phyloP scores from a whole-genome alignment of 2,888 invertebrate genomes.

The Diadegma fenestrale region DNA sequence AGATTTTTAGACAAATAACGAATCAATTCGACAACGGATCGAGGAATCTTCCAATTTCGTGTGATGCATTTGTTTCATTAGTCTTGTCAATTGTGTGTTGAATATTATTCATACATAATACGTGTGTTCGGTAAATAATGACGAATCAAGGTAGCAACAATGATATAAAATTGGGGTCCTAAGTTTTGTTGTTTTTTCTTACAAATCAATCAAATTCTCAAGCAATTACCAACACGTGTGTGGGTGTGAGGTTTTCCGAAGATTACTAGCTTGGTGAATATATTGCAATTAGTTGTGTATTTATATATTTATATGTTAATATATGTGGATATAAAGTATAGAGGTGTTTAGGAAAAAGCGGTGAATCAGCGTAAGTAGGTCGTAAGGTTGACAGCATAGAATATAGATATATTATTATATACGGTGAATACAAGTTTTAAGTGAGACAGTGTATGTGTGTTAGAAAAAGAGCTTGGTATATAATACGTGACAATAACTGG shows the following conservation, averaged over 20 bases:
- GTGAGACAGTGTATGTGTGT: constrained; percentile 22
- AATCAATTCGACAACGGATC: constrained; percentile 67
- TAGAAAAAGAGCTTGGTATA: constrained; percentile 40
- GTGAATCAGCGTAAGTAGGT: constrained; percentile 80
- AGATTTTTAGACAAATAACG: constrained; percentile 15
- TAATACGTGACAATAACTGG: constrained; percentile 44
- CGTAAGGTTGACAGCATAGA: constrained; percentile 63
- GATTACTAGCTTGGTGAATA: constrained; percentile 77
- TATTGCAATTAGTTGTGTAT: constrained; percentile 72
- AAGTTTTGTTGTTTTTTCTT: constrained; percentile 70
- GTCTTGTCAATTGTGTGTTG: constrained; percentile 51
- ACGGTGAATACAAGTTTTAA: constrained; percentile 49
- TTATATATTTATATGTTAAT: not conserved
- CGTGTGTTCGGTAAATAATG: constrained; percentile 50
- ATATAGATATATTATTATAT: constrained; percentile 34
- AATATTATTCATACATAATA: constrained; percentile 60
- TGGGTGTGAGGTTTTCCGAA: constrained; percentile 40
- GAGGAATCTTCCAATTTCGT: constrained; percentile 64
- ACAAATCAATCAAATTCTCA: constrained; percentile 73
- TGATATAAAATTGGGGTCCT: constrained; percentile 69
- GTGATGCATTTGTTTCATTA: constrained; percentile 5
- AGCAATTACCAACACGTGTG: constrained; percentile 80
- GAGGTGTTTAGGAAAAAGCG: constrained; percentile 76
- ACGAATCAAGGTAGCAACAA: constrained; percentile 44
- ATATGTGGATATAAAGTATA: not conserved